Percentiles rank a stretch among this genome's conserved stretches.
phyloP scores from a whole-genome alignment of 1,140 invertebrate genomes.

The Odontomachus brunneus region DNA sequence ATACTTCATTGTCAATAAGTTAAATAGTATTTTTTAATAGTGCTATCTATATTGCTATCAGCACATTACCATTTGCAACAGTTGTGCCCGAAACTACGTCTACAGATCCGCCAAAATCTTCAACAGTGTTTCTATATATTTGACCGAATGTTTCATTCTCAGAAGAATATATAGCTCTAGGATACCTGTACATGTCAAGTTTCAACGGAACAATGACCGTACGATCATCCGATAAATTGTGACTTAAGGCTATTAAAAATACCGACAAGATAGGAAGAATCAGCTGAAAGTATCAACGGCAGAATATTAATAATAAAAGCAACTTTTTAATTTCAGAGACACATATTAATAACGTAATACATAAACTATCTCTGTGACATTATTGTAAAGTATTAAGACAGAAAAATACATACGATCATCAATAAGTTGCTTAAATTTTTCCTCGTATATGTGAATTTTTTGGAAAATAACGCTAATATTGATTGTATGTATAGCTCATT shows the following conservation, averaged over 20 bases:
- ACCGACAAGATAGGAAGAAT: slow-evolving; percentile 77
- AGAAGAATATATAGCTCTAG: slow-evolving; percentile 75
- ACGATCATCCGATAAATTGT: slow-evolving; percentile 70
- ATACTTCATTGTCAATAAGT: too few species aligned
- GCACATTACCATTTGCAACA: slow-evolving; percentile 73
- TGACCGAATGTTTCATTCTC: slow-evolving; percentile 62
- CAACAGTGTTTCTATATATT: slow-evolving; percentile 69
- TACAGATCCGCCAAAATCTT: slow-evolving; percentile 54
- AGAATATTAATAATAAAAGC: slow-evolving; percentile 14
- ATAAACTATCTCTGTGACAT: background rate
- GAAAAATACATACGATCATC: slow-evolving; percentile 73
- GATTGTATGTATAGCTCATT: slow-evolving; percentile 73
- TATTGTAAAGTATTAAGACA: background rate
- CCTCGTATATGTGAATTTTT: slow-evolving; percentile 78
- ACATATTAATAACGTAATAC: slow-evolving; percentile 25
- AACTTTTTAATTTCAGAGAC: slow-evolving; percentile 33
- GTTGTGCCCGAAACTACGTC: slow-evolving; percentile 19
- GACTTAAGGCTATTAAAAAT: slow-evolving; percentile 77
- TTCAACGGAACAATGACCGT: slow-evolving; percentile 70
- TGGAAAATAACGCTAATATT: slow-evolving; percentile 75
- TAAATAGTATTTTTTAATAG: too few species aligned
- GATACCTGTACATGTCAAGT: slow-evolving; percentile 74
- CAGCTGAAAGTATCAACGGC: slow-evolving; percentile 68
- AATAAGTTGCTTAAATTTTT: slow-evolving; percentile 77
- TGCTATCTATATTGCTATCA: slow-evolving; percentile 5